A percentile compares a stretch with the other conserved stretches of the same genome.
Evolutionary conservation across 2,113 vertebrate genomes (phyloP).

Genomic region (Astatoreochromis straeleni): DNA sequence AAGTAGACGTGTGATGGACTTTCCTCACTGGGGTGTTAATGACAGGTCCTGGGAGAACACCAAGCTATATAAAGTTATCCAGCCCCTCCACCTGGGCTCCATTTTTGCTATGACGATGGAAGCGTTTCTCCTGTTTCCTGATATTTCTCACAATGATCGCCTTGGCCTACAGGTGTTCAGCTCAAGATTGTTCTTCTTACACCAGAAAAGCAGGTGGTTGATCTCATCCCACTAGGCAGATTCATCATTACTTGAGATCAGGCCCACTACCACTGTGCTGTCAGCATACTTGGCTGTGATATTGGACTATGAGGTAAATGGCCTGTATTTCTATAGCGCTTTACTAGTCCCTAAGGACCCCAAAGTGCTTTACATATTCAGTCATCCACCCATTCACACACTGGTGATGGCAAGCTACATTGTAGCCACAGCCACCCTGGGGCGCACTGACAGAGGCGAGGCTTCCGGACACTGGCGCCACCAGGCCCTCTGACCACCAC

Average conservation of each 20-base stretch:
- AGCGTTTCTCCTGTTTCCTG: neutral
- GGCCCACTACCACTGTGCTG: accelerated
- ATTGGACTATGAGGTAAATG: neutral
- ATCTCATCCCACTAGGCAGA: neutral
- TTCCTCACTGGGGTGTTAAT: neutral
- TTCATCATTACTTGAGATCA: neutral
- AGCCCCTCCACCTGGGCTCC: neutral
- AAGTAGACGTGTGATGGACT: neutral
- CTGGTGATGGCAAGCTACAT: accelerated
- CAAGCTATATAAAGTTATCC: neutral
- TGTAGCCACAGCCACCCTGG: neutral
- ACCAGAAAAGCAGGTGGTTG: neutral
- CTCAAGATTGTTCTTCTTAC: neutral
- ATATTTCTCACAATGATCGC: neutral
- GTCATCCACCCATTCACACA: neutral
- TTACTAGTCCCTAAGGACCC: neutral
- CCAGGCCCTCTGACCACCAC: accelerated
- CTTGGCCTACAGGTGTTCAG: accelerated
- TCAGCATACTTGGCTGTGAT: neutral
- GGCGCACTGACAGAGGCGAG: neutral
- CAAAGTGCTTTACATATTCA: accelerated
- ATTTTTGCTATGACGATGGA: accelerated
- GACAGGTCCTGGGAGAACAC: neutral
- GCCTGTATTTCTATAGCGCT: accelerated
- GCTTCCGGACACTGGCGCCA: neutral